phyloP scores from a whole-genome alignment of 2,888 invertebrate species.

The Tinea pellionella region DNA sequence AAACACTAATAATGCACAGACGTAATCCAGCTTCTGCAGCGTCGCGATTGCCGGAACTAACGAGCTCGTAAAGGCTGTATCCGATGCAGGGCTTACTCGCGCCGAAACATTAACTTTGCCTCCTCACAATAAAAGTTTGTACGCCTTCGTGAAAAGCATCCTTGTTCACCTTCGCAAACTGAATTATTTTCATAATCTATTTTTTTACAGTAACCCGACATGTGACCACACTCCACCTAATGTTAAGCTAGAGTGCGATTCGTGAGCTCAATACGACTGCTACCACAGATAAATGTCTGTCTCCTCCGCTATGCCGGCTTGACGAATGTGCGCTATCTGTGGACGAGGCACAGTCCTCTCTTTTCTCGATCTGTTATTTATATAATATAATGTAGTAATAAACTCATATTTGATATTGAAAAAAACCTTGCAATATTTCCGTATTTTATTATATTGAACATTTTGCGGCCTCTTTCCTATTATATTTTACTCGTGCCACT shows the following conservation, averaged over 20 bases:
- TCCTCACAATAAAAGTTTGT: neutral
- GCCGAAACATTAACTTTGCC: constrained; percentile 26
- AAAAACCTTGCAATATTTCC: neutral
- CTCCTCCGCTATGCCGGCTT: too few species aligned
- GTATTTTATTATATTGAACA: neutral
- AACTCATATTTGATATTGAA: neutral
- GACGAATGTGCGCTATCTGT: too few species aligned
- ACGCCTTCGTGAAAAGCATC: neutral
- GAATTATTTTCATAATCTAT: neutral
- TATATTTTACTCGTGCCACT: neutral
- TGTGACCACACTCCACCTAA: too few species aligned
- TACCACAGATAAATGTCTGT: too few species aligned
- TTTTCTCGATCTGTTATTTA: neutral
- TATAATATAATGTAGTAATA: neutral
- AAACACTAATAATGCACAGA: constrained; percentile 70
- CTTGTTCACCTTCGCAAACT: neutral
- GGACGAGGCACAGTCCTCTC: too few species aligned
- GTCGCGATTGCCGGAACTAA: constrained; percentile 65
- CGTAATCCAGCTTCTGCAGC: constrained; percentile 64
- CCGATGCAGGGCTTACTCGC: constrained; percentile 57
- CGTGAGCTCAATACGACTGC: too few species aligned
- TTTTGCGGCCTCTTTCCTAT: neutral
- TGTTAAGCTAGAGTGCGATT: too few species aligned
- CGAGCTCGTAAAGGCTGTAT: constrained; percentile 67
- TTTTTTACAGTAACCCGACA: too few species aligned